phyloP scores from a whole-genome alignment of 2,113 vertebrate genomes.

The Mustela lutreola region DNA sequence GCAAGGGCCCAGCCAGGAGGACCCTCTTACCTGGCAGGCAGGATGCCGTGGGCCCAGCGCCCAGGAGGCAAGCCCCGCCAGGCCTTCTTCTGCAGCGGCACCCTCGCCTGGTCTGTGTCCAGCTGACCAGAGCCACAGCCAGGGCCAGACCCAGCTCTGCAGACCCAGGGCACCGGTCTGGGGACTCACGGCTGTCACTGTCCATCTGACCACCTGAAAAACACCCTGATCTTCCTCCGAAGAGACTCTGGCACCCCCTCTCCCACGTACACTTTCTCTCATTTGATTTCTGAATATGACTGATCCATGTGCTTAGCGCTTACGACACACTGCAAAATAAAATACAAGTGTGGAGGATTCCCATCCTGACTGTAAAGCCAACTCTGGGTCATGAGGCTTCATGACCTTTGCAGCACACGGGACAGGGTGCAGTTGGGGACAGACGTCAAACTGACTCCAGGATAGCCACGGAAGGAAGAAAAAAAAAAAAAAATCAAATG shows the following conservation, averaged over 20 bases:
- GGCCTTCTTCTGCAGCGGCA: constrained; percentile 85
- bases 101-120: constrained; percentile 71
- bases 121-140: constrained; percentile 80
- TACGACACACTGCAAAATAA: constrained; percentile 27
- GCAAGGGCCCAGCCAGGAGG: constrained; percentile 80
- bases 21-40: constrained; percentile 86
- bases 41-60: constrained; percentile 87
- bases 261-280: not conserved
- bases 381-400: constrained; percentile 64
- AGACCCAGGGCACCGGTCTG: constrained; percentile 64
- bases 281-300: not conserved
- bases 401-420: constrained; percentile 80
- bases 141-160: constrained; percentile 60
- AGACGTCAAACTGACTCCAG: constrained; percentile 61
- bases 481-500: constrained; percentile 41
- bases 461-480: not conserved
- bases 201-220: not conserved
- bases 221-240: constrained; percentile 39
- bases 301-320: constrained; percentile 44
- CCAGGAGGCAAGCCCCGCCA: constrained; percentile 86
- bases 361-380: constrained; percentile 23
- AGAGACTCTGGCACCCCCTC: not conserved
- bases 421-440: constrained; percentile 59
- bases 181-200: not conserved
- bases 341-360: constrained; percentile 58